Evolutionary conservation across 2,888 invertebrate genomes (phyloP).

Genomic region (Scaptomyza reducta): DNA sequence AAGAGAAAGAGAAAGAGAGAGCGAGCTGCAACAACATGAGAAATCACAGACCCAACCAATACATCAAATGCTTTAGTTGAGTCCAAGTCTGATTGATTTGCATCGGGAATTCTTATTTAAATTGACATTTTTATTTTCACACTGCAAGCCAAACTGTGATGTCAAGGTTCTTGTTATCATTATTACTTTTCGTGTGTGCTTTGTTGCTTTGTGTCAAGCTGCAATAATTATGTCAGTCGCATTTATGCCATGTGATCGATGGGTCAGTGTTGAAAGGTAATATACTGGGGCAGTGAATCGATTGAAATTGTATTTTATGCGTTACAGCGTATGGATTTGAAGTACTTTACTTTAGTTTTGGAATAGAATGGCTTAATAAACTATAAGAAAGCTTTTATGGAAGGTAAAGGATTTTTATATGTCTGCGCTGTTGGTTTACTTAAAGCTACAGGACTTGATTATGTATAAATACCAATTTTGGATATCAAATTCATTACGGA

Average conservation of each 20-base stretch:
- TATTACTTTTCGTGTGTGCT: slow-evolving; percentile 22
- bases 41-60: slow-evolving; percentile 71
- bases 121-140: slow-evolving; percentile 68
- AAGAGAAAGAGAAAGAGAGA: not conserved
- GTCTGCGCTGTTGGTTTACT: no score
- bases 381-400: no score
- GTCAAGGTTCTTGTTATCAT: slow-evolving; percentile 30
- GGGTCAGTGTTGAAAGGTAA: not conserved
- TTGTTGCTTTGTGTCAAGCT: slow-evolving; percentile 19
- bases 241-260: slow-evolving; percentile 71
- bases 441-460: no score
- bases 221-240: slow-evolving; percentile 79
- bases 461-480: no score
- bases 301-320: not conserved
- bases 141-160: slow-evolving; percentile 51
- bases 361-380: no score
- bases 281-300: not conserved
- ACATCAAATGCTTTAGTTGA: slow-evolving; percentile 70
- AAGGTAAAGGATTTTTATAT: no score
- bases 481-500: no score
- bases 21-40: slow-evolving; percentile 5
- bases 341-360: no score
- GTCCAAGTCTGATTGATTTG: slow-evolving; percentile 83
- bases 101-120: slow-evolving; percentile 75
- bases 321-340: no score